Conservation (phyloP, 2,113 vertebrate genomes). For the Orthonyx spaldingii region DNA sequence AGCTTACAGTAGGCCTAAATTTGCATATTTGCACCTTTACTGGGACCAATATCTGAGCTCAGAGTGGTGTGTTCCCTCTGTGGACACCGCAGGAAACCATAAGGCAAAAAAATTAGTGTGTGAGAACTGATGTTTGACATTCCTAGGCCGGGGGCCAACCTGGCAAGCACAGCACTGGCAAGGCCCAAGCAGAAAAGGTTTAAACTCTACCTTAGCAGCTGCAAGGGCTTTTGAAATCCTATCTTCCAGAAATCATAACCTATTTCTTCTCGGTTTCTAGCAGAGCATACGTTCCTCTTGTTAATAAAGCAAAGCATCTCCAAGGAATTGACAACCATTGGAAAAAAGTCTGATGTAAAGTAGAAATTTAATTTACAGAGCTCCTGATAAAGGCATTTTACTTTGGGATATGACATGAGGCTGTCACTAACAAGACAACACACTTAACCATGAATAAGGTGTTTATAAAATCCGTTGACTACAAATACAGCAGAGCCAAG, state of each 20-base stretch:
- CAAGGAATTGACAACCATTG: background rate
- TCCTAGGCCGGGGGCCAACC: background rate
- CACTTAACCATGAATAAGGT: background rate
- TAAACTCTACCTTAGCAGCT: background rate
- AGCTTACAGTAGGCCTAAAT: background rate
- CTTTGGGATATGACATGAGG: background rate
- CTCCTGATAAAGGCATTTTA: background rate
- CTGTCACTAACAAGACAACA: background rate
- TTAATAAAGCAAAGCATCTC: slow-evolving; percentile 10
- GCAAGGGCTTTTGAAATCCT: background rate
- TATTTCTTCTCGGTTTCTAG: background rate
- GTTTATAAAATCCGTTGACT: background rate
- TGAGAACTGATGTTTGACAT: background rate
- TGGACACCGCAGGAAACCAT: background rate
- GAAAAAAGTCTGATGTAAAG: background rate
- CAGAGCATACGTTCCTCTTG: background rate
- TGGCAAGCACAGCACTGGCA: background rate
- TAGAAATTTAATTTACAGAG: background rate
- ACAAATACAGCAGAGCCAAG: background rate
- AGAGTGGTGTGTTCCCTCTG: background rate
- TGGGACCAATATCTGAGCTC: background rate
- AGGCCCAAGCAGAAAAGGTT: background rate
- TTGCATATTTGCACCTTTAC: background rate
- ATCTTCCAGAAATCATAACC: background rate
- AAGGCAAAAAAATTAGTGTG: background rate